These are phyloP conservation scores for Tupaia tana DNA, from an alignment of 2,113 vertebrate species.

Conservation along the genomic window DNA sequence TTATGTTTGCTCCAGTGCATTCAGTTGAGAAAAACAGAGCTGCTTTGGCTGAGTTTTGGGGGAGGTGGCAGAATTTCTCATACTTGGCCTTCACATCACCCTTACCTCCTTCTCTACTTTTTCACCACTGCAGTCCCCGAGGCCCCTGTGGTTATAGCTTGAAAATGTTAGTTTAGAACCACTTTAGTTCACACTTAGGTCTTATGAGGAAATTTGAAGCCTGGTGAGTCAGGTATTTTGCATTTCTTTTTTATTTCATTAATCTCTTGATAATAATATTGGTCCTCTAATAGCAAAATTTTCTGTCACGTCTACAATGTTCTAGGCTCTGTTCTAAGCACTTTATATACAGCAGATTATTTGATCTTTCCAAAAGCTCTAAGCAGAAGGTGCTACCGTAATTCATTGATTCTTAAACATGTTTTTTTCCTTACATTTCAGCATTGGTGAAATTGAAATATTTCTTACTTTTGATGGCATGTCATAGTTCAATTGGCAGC, in stretches of 20 bases:
- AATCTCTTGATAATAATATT: constrained; percentile 45
- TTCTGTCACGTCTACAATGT: not conserved
- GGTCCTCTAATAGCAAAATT: not conserved
- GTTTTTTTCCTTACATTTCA: not conserved
- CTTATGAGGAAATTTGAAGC: constrained; percentile 6
- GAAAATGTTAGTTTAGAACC: not conserved
- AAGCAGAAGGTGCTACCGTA: not conserved
- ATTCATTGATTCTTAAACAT: not conserved
- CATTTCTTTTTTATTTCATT: constrained; percentile 35
- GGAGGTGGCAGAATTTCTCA: not conserved
- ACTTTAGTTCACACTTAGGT: not conserved
- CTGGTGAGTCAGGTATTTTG: constrained; percentile 4
- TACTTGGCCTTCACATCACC: not conserved
- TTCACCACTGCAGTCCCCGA: not conserved
- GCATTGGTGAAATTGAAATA: not conserved
- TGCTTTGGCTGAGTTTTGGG: not conserved
- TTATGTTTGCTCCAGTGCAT: not conserved
- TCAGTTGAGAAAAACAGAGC: not conserved
- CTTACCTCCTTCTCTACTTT: not conserved
- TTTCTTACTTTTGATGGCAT: constrained; percentile 12
- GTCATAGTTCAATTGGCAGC: constrained; percentile 23
- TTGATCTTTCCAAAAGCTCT: not conserved
- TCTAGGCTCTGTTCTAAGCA: not conserved
- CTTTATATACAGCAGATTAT: not conserved
- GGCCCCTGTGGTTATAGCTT: not conserved